phyloP scores from a whole-genome alignment of 2,113 vertebrate genomes.

The Pogonocichla stellata region DNA sequence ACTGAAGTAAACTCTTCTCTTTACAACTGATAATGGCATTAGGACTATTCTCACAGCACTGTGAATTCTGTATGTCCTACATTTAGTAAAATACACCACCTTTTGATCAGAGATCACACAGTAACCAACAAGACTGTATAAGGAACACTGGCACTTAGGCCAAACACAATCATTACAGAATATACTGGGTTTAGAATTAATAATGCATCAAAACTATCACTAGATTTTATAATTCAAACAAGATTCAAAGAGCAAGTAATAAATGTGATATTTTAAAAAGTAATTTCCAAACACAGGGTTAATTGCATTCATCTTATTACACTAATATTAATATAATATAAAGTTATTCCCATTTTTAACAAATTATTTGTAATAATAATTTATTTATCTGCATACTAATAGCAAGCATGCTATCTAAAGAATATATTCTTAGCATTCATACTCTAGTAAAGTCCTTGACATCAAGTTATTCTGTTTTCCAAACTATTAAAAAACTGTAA shows the following conservation, averaged over 20 bases:
- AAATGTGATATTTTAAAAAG: background rate
- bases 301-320: background rate
- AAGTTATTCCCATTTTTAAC: background rate
- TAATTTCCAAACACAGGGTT: background rate
- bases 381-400: background rate
- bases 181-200: background rate
- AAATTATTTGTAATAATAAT: background rate
- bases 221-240: background rate
- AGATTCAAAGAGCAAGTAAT: background rate
- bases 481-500: background rate
- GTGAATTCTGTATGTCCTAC: background rate
- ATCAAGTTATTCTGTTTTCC: background rate
- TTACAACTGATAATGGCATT: background rate
- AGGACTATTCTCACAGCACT: background rate
- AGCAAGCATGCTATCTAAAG: background rate
- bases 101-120: background rate
- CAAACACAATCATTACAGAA: background rate
- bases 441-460: background rate
- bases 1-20: background rate
- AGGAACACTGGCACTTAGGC: background rate
- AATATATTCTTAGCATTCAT: background rate
- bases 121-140: background rate
- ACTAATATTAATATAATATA: background rate
- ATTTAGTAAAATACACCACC: background rate
- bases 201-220: background rate